Percentiles rank a stretch among this genome's conserved stretches.
These are phyloP conservation scores for Trematomus loennbergii DNA, from an alignment of 2,113 vertebrate genomes.

Conservation along the genomic window DNA sequence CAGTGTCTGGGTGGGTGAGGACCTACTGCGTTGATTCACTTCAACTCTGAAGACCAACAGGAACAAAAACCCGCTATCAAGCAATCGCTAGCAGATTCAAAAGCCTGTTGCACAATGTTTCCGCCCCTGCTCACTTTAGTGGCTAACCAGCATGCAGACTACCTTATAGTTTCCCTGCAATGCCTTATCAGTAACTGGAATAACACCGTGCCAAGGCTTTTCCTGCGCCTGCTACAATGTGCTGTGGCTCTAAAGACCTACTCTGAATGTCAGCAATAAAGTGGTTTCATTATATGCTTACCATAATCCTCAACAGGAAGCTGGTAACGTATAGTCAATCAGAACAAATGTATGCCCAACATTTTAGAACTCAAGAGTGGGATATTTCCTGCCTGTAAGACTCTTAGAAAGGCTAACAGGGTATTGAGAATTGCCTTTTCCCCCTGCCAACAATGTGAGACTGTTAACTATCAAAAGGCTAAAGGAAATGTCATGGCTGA, in stretches of 20 bases:
- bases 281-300: slow-evolving; percentile 53
- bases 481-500: slow-evolving; percentile 35
- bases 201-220: slow-evolving; percentile 27
- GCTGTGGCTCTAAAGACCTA: slow-evolving; percentile 33
- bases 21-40: slow-evolving; percentile 69
- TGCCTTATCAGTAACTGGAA: slow-evolving; percentile 47
- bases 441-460: slow-evolving; percentile 41
- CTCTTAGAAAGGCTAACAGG: slow-evolving; percentile 43
- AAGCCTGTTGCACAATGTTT: slow-evolving; percentile 45
- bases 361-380: slow-evolving; percentile 49
- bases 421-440: slow-evolving; percentile 38
- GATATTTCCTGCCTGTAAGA: slow-evolving; percentile 54
- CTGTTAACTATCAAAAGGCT: slow-evolving; percentile 27
- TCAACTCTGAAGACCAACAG: slow-evolving; percentile 53
- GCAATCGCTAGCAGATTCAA: slow-evolving; percentile 28
- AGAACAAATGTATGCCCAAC: slow-evolving; percentile 59
- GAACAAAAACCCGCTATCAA: slow-evolving; percentile 11
- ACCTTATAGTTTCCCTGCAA: slow-evolving; percentile 33
- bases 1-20: slow-evolving; percentile 73
- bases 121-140: slow-evolving; percentile 33
- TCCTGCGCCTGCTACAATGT: slow-evolving; percentile 27
- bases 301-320: slow-evolving; percentile 65
- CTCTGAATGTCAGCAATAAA: slow-evolving; percentile 61
- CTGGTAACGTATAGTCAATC: slow-evolving; percentile 56
- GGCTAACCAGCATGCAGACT: slow-evolving; percentile 38